phyloP scores from a whole-genome alignment of 2,888 invertebrate genomes.

The Ochropleura plecta region DNA sequence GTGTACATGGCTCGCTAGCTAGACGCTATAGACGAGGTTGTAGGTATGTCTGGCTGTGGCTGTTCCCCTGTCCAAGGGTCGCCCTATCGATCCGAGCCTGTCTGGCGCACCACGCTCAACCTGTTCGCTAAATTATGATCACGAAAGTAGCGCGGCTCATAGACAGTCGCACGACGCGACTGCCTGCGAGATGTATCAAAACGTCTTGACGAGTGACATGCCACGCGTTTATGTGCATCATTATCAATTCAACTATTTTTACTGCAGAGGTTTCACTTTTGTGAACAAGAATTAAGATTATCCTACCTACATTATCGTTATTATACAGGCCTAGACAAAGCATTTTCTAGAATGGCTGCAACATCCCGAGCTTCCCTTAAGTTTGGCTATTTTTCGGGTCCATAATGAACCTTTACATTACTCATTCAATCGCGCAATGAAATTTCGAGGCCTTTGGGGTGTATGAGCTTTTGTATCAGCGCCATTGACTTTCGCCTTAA shows the following conservation, averaged over 20 bases:
- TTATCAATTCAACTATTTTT: slow-evolving; percentile 4
- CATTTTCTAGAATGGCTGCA: not conserved
- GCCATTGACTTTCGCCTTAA: not conserved
- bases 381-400: not conserved
- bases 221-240: not conserved
- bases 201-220: slow-evolving; percentile 7
- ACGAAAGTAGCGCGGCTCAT: slow-evolving; percentile 25
- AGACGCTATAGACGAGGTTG: not conserved
- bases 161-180: slow-evolving; percentile 18
- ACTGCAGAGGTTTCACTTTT: slow-evolving; percentile 6
- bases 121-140: slow-evolving; percentile 10
- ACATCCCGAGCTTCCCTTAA: too few species aligned
- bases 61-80: slow-evolving; percentile 33
- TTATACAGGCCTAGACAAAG: not conserved
- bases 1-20: slow-evolving; percentile 11
- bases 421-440: not conserved
- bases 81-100: slow-evolving; percentile 55
- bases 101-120: slow-evolving; percentile 46
- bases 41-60: slow-evolving; percentile 15
- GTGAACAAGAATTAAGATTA: not conserved
- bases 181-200: slow-evolving; percentile 3
- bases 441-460: not conserved
- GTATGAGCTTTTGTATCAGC: not conserved
- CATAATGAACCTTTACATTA: not conserved
- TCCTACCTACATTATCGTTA: not conserved